Evolutionary conservation across 2,888 invertebrate genomes (phyloP), one percentile per base, ranked within the genome.

Genomic region (Chydorus sphaericus): DNA sequence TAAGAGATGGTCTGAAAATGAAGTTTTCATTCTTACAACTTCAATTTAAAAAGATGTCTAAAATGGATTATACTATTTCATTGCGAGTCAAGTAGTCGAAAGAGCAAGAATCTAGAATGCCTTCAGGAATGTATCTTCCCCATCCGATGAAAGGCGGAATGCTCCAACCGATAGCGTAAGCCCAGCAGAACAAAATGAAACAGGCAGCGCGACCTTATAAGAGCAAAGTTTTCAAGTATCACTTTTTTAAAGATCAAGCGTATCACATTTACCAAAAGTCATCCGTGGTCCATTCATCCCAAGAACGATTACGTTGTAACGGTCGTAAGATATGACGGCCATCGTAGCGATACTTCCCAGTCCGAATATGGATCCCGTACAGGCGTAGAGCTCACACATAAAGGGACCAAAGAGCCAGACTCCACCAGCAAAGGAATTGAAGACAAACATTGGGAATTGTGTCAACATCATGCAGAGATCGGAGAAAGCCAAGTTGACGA

Each of bases 401-500:
- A 63, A 61, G 8, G 62, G 61, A n/a, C 63, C 62, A n/a, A 63
- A 52, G 0, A 67, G 65, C 70, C 70, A 70, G 11, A 63, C 64
- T 53, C 64, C 66, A 1, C 55, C 55, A 52, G 68, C 66, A 60
- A 70, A 69, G 4, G 69, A 68, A 57, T 68, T 70, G 55, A 68
- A 64, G 14, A 66, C 62, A 33, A 67, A 69, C 60, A 69, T 68
- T 23, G 66, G 63, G 58, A 62, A 62, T 60, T 55, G 55, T 62
- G 74, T 71, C 64, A 81, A 73, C 89, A 91, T 91, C 84, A 91
- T 90, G 61, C 83, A 76, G 67, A 91, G 86, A 68, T 91, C 90
- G 56, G 89, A 88, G 70, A 93, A 81, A 33, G 92, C 92, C 66
- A 93, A 77, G 73, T 93, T 93, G 58, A 92, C 82, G 58, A 93